phyloP scores from a whole-genome alignment of 2,113 vertebrate genomes.

The Syngnathus typhle region DNA sequence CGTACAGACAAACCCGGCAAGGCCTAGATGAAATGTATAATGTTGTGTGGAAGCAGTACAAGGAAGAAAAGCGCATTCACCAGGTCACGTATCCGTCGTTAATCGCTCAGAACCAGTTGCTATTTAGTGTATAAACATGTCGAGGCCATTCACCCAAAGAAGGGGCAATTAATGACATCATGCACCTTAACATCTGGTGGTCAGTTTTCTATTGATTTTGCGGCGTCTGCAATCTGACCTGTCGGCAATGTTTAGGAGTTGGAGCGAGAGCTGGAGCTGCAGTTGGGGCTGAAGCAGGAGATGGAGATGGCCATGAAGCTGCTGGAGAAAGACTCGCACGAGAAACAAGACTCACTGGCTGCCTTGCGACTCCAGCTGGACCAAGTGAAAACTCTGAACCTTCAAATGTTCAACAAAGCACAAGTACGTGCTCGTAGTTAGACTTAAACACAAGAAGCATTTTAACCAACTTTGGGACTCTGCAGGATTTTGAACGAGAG shows the following conservation, averaged over 20 bases:
- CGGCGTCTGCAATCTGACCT: background rate
- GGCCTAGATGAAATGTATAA: slow-evolving; percentile 98
- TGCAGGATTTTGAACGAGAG: slow-evolving; percentile 76
- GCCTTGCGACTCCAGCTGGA: slow-evolving; percentile 89
- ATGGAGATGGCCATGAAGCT: slow-evolving; percentile 98
- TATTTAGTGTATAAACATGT: background rate
- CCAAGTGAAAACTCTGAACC: slow-evolving; percentile 91
- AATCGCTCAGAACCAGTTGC: background rate
- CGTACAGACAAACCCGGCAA: slow-evolving; percentile 90
- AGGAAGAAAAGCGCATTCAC: slow-evolving; percentile 86
- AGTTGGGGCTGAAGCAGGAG: slow-evolving; percentile 91
- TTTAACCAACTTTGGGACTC: slow-evolving; percentile 14
- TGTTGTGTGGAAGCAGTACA: slow-evolving; percentile 91
- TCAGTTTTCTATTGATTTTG: background rate
- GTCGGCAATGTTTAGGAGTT: slow-evolving; percentile 74
- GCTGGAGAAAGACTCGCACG: slow-evolving; percentile 93
- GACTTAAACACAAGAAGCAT: background rate
- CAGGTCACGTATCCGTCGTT: slow-evolving; percentile 64
- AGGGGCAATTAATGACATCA: background rate
- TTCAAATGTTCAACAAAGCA: slow-evolving; percentile 95
- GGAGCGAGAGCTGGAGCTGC: slow-evolving; percentile 89
- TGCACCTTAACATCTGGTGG: background rate
- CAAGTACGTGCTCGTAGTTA: slow-evolving; percentile 72
- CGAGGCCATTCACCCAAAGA: background rate
- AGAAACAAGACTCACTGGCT: slow-evolving; percentile 89